phyloP scores from a whole-genome alignment of 2,113 vertebrate species.

The Turnix velox region DNA sequence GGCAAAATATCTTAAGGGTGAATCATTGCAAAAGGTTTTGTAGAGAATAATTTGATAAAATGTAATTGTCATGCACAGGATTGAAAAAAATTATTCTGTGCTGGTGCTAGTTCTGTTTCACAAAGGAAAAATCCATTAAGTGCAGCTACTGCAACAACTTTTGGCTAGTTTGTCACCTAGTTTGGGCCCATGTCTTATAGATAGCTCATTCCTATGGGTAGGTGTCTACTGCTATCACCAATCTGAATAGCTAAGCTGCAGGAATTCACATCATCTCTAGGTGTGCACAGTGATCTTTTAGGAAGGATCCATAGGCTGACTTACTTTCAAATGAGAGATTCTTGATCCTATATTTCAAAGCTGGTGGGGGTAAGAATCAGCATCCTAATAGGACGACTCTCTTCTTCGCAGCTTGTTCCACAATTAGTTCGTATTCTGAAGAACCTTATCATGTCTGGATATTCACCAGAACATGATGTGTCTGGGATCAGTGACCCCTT shows the following conservation, averaged over 20 bases:
- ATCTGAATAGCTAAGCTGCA: not conserved
- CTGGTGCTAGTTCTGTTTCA: not conserved
- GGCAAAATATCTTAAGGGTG: not conserved
- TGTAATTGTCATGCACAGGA: not conserved
- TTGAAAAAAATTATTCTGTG: not conserved
- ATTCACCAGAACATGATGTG: constrained; percentile 98
- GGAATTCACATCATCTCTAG: not conserved
- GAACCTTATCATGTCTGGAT: constrained; percentile 99
- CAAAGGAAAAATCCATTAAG: not conserved
- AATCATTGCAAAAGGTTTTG: not conserved
- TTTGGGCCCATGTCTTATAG: not conserved
- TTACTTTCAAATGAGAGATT: not conserved
- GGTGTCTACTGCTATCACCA: not conserved
- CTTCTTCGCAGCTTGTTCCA: constrained; percentile 89
- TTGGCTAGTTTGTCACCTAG: not conserved
- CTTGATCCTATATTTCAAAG: not conserved
- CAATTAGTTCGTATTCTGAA: constrained; percentile 99
- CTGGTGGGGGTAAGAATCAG: not conserved
- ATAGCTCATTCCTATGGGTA: not conserved
- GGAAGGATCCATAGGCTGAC: not conserved
- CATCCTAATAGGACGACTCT: constrained; percentile 22
- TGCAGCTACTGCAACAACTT: not conserved
- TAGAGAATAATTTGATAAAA: not conserved
- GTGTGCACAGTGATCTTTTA: not conserved
- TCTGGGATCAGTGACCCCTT: constrained; percentile 99